Base-by-base conservation (phyloP, 2,888 invertebrate genomes). In the Drosophila lutescens region DNA sequence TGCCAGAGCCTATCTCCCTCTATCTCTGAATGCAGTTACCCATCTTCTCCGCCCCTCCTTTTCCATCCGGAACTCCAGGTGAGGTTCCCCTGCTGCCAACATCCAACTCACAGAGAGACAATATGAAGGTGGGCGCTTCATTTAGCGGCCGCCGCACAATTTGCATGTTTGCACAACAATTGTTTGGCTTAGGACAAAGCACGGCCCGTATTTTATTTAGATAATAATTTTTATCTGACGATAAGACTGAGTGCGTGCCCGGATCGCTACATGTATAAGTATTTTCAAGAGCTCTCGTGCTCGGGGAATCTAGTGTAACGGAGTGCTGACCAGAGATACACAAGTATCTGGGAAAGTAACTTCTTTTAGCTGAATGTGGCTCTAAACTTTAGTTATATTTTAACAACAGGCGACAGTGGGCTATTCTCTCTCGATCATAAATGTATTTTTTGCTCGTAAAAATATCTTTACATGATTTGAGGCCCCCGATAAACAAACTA, bases 81-180 rank as follows among this genome's bases (percentile, higher is more conserved):
- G 23, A 26, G 46, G 23, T 4, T 26, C 26, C 46, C 46, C 46
- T 43, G 3, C 2, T 20, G 4, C 17, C 17, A 43, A 20, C 23
- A 9, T n/a, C n/a, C 26, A 26, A 26, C 26, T 26, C 26, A 26
- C 56, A 60, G 74, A 74, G 76, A 84, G 76, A 84, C 81, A 84
- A 78, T 83, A 83, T 78, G 72, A 74, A 88, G 80, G 83, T 87
- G 83, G 87, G 78, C 79, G 79, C 79, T 78, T 84, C 83, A 80
- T 85, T 87, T 82, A 86, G 79, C 82, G 56, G 69, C 65, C 71
- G 76, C 68, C 74, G 77, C 73, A 79, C 81, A 89, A 88, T 88
- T 89, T 88, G 88, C 89, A 88, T 88, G 89, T 89, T 88, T 89
- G 87, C 85, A 74, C 80, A 86, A 80, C 88, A 89, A 88, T 89